Conservation (phyloP, 1,140 invertebrate species). For the Gryllus bimaculatus region DNA sequence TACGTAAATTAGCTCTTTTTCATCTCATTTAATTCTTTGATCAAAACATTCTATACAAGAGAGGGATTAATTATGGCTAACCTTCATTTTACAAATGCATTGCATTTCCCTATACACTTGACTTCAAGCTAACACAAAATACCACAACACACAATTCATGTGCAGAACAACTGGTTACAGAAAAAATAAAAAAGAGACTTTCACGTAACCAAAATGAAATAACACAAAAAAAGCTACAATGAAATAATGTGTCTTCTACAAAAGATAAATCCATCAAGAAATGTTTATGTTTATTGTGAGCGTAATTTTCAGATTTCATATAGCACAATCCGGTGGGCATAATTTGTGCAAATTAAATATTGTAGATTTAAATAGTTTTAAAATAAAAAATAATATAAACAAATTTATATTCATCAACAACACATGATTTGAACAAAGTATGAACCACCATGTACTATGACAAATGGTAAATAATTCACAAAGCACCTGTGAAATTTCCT, state of each 20-base stretch:
- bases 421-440: conserved; percentile 19
- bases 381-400: conserved; percentile 14
- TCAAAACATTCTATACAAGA: conserved; percentile 22
- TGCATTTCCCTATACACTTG: conserved; percentile 19
- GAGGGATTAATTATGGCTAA: conserved; percentile 12
- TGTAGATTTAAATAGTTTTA: conserved; percentile 15
- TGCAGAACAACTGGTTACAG: conserved; percentile 12
- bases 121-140: conserved; percentile 20
- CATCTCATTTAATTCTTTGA: conserved; percentile 19
- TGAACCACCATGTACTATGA: conserved; percentile 12
- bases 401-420: conserved; percentile 17
- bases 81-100: conserved; percentile 21
- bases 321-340: conserved; percentile 14
- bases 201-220: conserved; percentile 12
- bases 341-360: conserved; percentile 17
- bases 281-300: conserved; percentile 17
- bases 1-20: conserved; percentile 15
- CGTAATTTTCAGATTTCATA: conserved; percentile 8
- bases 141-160: conserved; percentile 17
- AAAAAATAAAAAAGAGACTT: neutral
- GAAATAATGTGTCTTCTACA: conserved; percentile 13
- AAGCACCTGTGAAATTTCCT: conserved; percentile 9
- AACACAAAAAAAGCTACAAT: conserved; percentile 18
- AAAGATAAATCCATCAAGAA: conserved; percentile 19
- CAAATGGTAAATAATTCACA: conserved; percentile 14